These are phyloP conservation scores for Notiomystis cincta DNA, from an alignment of 2,113 vertebrate species.

Conservation along the genomic window DNA sequence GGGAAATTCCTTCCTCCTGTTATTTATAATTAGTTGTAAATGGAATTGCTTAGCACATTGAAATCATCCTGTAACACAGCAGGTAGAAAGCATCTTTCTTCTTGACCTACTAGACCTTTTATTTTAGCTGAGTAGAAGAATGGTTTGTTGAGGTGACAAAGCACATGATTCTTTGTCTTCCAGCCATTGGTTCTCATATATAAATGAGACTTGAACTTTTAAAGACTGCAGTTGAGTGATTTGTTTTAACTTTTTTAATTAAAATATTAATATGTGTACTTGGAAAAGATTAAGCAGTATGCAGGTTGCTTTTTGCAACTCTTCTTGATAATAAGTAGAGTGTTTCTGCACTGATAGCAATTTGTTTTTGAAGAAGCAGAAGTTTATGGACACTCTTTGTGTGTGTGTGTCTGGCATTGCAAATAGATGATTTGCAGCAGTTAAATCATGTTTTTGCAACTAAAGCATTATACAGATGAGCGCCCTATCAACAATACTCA, in stretches of 20 bases:
- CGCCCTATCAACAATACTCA: neutral
- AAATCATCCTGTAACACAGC: neutral
- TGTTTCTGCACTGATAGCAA: neutral
- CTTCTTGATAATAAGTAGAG: neutral
- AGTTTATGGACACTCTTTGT: neutral
- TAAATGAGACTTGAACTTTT: neutral
- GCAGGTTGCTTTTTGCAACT: neutral
- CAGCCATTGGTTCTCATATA: neutral
- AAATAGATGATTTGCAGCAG: neutral
- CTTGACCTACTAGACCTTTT: neutral
- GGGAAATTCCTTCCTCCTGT: neutral
- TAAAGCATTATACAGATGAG: neutral
- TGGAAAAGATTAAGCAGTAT: neutral
- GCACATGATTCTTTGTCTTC: neutral
- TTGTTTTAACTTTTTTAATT: neutral
- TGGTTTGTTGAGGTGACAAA: neutral
- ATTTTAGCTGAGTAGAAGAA: neutral
- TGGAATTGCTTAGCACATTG: neutral
- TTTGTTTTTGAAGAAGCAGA: neutral
- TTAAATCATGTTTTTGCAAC: neutral
- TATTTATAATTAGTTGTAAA: neutral
- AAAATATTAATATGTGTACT: neutral
- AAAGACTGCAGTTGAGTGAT: neutral
- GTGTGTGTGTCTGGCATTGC: neutral
- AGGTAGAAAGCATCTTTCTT: neutral